Evolutionary conservation across 2,888 invertebrate species (phyloP).

Genomic region (Pseudococcus longispinus): DNA sequence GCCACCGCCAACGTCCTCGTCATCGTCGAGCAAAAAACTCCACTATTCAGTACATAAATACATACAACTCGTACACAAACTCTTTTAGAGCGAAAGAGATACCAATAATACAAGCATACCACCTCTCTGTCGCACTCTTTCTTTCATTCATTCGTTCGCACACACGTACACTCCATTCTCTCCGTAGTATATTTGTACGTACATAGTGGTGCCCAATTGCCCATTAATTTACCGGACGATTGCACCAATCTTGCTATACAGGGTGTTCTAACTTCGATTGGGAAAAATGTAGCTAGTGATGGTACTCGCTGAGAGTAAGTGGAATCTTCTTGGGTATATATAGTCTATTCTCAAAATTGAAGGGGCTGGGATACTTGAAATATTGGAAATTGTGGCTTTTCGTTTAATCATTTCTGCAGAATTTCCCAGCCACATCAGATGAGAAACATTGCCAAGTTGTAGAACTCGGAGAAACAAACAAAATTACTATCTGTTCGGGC

Average conservation of each 20-base stretch:
- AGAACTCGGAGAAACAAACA: too few species aligned
- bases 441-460: too few species aligned
- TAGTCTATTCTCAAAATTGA: too few species aligned
- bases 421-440: too few species aligned
- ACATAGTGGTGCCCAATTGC: background rate
- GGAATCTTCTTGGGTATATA: too few species aligned
- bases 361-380: too few species aligned
- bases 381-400: too few species aligned
- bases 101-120: background rate
- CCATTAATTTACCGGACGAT: background rate
- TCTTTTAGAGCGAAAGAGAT: background rate
- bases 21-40: background rate
- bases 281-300: too few species aligned
- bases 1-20: background rate
- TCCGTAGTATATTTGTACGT: background rate
- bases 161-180: background rate
- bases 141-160: background rate
- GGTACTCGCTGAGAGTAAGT: too few species aligned
- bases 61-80: conserved; percentile 23
- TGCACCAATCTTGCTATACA: background rate
- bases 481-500: too few species aligned
- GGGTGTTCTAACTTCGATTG: too few species aligned
- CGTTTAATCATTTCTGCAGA: too few species aligned
- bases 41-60: background rate
- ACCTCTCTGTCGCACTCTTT: background rate